These are phyloP conservation scores for Caradrina clavipalpis DNA, from an alignment of 2,888 invertebrate species.

Conservation along the genomic window DNA sequence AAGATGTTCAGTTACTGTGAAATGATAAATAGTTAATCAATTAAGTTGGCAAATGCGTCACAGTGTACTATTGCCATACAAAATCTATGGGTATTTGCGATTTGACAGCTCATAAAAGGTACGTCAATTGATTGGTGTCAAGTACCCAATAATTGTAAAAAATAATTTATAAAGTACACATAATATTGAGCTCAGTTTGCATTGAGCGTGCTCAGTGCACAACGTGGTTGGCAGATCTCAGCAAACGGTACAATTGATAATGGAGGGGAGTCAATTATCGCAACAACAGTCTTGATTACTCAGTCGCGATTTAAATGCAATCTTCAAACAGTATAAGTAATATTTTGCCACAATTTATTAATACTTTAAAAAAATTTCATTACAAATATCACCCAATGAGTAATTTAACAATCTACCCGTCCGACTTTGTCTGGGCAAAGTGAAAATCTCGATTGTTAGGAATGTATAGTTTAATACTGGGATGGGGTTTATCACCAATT, in stretches of 20 bases:
- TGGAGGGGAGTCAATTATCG: constrained; percentile 76
- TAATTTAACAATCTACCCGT: constrained; percentile 77
- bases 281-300: constrained; percentile 84
- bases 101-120: no score
- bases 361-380: constrained; percentile 82
- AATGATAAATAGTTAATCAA: no score
- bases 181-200: constrained; percentile 11
- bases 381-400: constrained; percentile 88
- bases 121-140: no score
- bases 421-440: constrained; percentile 79
- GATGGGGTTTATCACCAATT: constrained; percentile 67
- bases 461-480: constrained; percentile 89
- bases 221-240: constrained; percentile 31
- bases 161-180: constrained; percentile 51
- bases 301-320: constrained; percentile 85
- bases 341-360: constrained; percentile 84
- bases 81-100: no score
- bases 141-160: constrained; percentile 30
- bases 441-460: constrained; percentile 85
- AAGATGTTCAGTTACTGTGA: no score
- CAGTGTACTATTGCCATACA: no score
- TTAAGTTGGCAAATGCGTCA: no score
- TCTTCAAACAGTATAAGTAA: constrained; percentile 72
- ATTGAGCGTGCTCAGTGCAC: constrained; percentile 33
- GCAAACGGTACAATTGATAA: constrained; percentile 53